Evolutionary conservation across 2,888 invertebrate species (phyloP), one percentile per base, ranked within the genome.

Genomic region (Carterocephalus palaemon): DNA sequence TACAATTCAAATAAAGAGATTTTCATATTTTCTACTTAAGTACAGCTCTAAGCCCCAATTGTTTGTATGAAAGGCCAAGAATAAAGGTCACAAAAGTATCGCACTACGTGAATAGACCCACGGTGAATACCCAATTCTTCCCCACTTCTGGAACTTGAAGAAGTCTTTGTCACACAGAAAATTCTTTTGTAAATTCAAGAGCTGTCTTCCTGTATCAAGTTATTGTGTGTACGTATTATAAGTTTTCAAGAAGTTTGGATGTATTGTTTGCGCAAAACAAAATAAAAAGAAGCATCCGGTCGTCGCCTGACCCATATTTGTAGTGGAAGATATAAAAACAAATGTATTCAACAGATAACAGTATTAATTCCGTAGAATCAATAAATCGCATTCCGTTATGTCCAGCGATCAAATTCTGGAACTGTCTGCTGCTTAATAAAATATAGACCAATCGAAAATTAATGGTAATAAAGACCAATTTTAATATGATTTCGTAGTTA

Each of bases 181-280:
- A n/a, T 34, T 43, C 42, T 22, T 26, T 43, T 43, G 42, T 43
- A 36, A 34, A 28, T 22, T 36, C 22, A 43, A 43, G 42, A 43
- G 42, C 20, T 20, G 29, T 43, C 42, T 26, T 42, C 22, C 20
- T 34, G 28, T 26, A 32, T 34, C 20, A 2, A 42, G 33, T 22
- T 39, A 39, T 39, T 36, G 29, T 36, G 19, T 42, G 28, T n/a
- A n/a, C n/a, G n/a, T n/a, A 28, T 31, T 15, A 10, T 24, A 34
- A 42, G n/a, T 34, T 42, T 32, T 26, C 8, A 26, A 9, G 28
- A 42, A 42, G 26, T 28, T 42, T 2, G 23, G n/a, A 16, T 36
- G 20, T 34, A 42, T 34, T 42, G 34, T 36, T 29, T 17, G 8
- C 8, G 6, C 13, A 28, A 29, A 19, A 28, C 8, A 33, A 33